phyloP scores from a whole-genome alignment of 2,888 invertebrate species.

The Tanypteryx hageni region DNA sequence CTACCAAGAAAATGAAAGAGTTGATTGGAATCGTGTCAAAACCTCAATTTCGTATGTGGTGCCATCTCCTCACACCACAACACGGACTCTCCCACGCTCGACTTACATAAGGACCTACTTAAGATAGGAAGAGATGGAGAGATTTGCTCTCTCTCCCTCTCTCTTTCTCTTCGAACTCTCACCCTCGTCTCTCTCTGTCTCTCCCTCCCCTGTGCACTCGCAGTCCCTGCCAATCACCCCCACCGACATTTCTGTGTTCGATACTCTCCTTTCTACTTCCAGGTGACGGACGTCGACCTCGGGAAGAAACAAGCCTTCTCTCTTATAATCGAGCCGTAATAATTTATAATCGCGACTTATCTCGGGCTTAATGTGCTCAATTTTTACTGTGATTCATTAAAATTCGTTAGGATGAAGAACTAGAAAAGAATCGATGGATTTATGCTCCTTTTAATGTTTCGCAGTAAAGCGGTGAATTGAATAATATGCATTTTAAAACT shows the following conservation, averaged over 20 bases:
- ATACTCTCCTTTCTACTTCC: too few relatives aligned
- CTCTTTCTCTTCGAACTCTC: neutral
- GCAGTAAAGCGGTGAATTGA: too few relatives aligned
- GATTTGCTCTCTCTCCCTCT: neutral
- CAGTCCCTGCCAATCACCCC: neutral
- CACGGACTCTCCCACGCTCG: slow-evolving; percentile 7
- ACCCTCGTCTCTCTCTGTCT: neutral
- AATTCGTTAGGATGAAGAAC: too few relatives aligned
- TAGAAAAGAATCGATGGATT: too few relatives aligned
- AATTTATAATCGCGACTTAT: too few relatives aligned
- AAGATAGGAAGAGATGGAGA: neutral
- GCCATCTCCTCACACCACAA: slow-evolving; percentile 2
- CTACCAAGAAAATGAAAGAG: neutral
- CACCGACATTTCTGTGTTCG: too few relatives aligned
- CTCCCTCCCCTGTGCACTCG: neutral
- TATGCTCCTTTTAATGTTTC: too few relatives aligned
- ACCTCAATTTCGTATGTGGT: neutral
- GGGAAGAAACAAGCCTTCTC: neutral
- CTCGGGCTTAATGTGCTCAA: too few relatives aligned
- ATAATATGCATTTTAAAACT: too few relatives aligned
- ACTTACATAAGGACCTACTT: slow-evolving; percentile 29
- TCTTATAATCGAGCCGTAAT: too few relatives aligned
- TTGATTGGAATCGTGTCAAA: neutral
- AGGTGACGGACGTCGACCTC: neutral
- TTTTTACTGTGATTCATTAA: too few relatives aligned